Evolutionary conservation across 2,113 vertebrate species (phyloP).

Genomic region (Sceloporus undulatus): DNA sequence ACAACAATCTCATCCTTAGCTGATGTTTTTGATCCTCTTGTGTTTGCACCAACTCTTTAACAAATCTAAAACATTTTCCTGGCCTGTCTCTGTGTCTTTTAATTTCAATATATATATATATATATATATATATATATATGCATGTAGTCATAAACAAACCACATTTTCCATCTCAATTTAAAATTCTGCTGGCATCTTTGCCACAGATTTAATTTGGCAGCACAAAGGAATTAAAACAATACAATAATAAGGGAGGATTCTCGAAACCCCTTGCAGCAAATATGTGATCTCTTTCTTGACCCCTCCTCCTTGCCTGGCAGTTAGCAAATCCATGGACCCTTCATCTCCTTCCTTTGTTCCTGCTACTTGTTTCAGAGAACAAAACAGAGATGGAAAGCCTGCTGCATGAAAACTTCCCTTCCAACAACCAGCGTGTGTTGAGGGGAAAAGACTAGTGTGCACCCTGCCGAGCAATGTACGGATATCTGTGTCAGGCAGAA

Average conservation of each 20-base stretch:
- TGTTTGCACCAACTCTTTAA: neutral
- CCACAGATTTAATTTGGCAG: slow-evolving; percentile 22
- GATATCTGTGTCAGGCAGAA: neutral
- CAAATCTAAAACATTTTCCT: neutral
- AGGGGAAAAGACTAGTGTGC: neutral
- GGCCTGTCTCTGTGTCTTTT: neutral
- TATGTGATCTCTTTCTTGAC: slow-evolving; percentile 45
- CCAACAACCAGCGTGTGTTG: neutral
- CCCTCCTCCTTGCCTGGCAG: slow-evolving; percentile 45
- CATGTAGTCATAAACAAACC: neutral
- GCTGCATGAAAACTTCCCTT: neutral
- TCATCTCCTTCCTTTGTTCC: slow-evolving; percentile 64
- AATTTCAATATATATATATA: neutral
- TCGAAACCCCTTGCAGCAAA: slow-evolving; percentile 13
- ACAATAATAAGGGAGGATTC: slow-evolving; percentile 8
- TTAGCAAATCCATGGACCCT: slow-evolving; percentile 30
- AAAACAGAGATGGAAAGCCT: slow-evolving; percentile 38
- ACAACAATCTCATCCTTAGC: neutral
- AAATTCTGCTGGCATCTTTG: slow-evolving; percentile 15
- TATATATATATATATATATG: neutral
- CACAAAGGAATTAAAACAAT: slow-evolving; percentile 23
- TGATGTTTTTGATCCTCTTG: neutral
- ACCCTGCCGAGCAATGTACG: neutral
- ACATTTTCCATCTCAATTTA: neutral
- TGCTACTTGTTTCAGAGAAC: slow-evolving; percentile 46